A percentile compares a stretch with the other conserved stretches of the same genome.
Evolutionary conservation across 2,113 vertebrate genomes (phyloP).

Genomic region (Micromys minutus): DNA sequence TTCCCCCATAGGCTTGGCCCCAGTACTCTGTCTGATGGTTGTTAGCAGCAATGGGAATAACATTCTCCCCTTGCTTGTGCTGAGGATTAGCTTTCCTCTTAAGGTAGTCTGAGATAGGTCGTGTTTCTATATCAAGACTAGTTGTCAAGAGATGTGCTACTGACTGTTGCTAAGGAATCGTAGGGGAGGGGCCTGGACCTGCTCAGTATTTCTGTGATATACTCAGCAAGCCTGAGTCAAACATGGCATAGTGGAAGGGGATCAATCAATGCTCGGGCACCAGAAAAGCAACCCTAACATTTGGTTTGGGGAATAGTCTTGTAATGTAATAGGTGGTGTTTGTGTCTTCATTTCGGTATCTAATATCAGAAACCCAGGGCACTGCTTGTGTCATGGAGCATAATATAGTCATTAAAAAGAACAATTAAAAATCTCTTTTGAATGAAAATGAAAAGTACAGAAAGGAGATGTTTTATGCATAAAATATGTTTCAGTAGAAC

Average conservation of each 20-base stretch:
- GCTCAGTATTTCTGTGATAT: neutral
- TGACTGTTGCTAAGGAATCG: neutral
- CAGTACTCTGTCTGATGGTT: neutral
- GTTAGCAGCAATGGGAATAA: neutral
- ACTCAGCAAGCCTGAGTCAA: neutral
- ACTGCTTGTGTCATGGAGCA: constrained; percentile 39
- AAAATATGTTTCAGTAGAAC: constrained; percentile 37
- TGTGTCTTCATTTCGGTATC: neutral
- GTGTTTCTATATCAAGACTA: neutral
- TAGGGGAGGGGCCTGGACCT: neutral
- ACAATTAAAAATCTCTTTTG: neutral
- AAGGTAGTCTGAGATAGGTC: neutral
- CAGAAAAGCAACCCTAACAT: neutral
- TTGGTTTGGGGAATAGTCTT: neutral
- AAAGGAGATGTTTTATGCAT: neutral
- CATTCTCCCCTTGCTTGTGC: neutral
- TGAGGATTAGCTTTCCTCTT: constrained; percentile 26
- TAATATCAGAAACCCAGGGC: constrained; percentile 20
- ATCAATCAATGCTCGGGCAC: neutral
- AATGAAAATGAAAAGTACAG: constrained; percentile 14
- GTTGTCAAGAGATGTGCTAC: neutral
- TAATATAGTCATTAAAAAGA: constrained; percentile 21
- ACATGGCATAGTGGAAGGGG: neutral
- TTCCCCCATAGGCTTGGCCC: neutral
- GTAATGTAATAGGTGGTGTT: neutral